phyloP scores from a whole-genome alignment of 2,113 vertebrate genomes.

The Oryctolagus cuniculus region mOryCun1.1 NC_091442.1:41553001-41553500 shows the following conservation, averaged over 20 bases:
- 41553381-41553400: too few relatives aligned
- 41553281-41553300: background rate
- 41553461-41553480: too few relatives aligned
- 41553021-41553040: slow-evolving; percentile 48
- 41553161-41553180: slow-evolving; percentile 44
- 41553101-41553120: background rate
- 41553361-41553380: too few relatives aligned
- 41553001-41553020: slow-evolving; percentile 1
- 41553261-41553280: slow-evolving; percentile 25
- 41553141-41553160: slow-evolving; percentile 3
- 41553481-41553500: too few relatives aligned
- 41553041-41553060: background rate
- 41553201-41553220: background rate
- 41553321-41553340: background rate
- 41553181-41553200: background rate
- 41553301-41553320: background rate
- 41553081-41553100: slow-evolving; percentile 32
- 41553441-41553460: too few relatives aligned
- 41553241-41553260: slow-evolving; percentile 18
- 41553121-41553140: background rate
- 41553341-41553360: too few relatives aligned
- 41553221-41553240: background rate
- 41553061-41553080: slow-evolving; percentile 23
- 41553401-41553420: too few relatives aligned
- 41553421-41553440: too few relatives aligned